Base-by-base conservation (phyloP, 2,888 invertebrate species). In the Apamea crenata region DNA sequence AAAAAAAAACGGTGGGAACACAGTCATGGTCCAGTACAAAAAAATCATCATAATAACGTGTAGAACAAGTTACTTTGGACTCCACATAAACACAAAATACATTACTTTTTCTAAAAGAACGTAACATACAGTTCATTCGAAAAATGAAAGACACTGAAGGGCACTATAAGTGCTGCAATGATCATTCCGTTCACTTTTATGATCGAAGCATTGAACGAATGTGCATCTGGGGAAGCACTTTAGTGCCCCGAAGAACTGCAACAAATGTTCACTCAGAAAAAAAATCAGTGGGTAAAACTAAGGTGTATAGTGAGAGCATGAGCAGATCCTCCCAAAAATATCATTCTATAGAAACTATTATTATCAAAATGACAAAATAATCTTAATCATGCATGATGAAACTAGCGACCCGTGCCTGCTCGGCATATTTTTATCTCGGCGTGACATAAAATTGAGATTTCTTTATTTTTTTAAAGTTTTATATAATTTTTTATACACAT, bases 171-270 rank as follows among this genome's bases (percentile, higher is more conserved):
- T 53, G 18, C 67, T 25, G 40, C 80, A 75, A 53, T 76, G 50
- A 83, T 61, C 83, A 40, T 61, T 61, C 53, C 21, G 59, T 68
- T 83, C 83, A 63, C 61, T 82, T 82, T 82, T 82, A 82, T 53
- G 71, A 67, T 16, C 44, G 71, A 67, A 70, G 61, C 44, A 53
- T 71, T 82, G 56, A 78, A 40, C 44, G 53, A 79, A 79, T 79
- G 80, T 61, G 83, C 61, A 83, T 68, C 61, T 77, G 25, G 61
- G 61, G 68, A 29, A 44, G 12, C 12, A 36, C 44, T 80, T 82
- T 18, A 56, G 74, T 36, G 18, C 32, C 44, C 25, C 7, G 5
- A 36, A 40, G 50, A 81, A 53, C 61, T 80, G 44, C 83, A 74
- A 56, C 47, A 14, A 68, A 53, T 47, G n/a, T 53, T 53, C n/a